These are phyloP conservation scores for Venturia canescens DNA, from an alignment of 1,140 invertebrate species.

Conservation along the genomic window DNA sequence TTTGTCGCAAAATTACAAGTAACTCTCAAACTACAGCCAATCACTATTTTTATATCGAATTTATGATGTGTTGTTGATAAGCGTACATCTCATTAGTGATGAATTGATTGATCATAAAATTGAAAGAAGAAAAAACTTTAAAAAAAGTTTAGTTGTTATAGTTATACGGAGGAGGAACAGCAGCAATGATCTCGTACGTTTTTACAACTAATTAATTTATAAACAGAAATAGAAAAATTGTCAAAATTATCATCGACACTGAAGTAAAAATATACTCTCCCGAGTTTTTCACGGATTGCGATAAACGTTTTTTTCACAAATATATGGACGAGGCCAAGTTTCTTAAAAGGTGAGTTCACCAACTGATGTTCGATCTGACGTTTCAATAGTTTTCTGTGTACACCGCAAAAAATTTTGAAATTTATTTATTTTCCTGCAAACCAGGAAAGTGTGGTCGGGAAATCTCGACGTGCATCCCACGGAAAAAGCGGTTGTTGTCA, in stretches of 20 bases:
- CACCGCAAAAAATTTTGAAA: slow-evolving; percentile 62
- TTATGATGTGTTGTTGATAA: no score
- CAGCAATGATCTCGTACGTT: slow-evolving; percentile 23
- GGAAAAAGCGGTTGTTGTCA: slow-evolving; percentile 92
- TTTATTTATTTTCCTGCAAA: background rate
- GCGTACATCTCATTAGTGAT: no score
- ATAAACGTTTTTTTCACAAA: slow-evolving; percentile 39
- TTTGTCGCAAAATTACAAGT: no score
- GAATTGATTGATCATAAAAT: no score
- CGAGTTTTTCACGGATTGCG: background rate
- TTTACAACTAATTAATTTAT: slow-evolving; percentile 14
- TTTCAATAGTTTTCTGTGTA: slow-evolving; percentile 75
- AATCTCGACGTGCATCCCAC: slow-evolving; percentile 93
- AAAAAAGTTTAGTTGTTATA: no score
- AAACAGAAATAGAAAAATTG: slow-evolving; percentile 1
- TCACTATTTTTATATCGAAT: no score
- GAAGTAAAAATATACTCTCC: slow-evolving; percentile 28
- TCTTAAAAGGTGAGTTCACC: slow-evolving; percentile 67
- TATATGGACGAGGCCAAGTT: slow-evolving; percentile 74
- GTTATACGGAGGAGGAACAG: background rate
- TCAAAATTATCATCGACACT: slow-evolving; percentile 17
- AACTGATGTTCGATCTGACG: slow-evolving; percentile 35
- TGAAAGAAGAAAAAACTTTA: no score
- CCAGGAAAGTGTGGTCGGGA: slow-evolving; percentile 85
- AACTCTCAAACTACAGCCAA: no score